These are phyloP conservation scores for Clamator glandarius DNA, from an alignment of 2,797 vertebrate genomes.

Conservation along the genomic window DNA sequence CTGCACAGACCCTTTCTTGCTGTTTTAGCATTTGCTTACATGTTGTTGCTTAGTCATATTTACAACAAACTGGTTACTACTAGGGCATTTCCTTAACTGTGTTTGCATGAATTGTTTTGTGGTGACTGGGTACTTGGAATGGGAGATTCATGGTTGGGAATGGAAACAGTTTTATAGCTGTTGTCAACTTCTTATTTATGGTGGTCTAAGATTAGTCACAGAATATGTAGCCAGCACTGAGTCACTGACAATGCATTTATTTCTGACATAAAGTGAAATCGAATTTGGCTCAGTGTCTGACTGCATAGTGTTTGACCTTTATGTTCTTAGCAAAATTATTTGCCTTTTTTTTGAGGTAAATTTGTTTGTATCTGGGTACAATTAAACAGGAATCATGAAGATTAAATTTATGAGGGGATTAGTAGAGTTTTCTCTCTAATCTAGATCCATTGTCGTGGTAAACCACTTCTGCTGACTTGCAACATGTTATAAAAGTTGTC, in stretches of 20 bases:
- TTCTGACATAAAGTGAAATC: slow-evolving; percentile 86
- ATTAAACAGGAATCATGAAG: slow-evolving; percentile 30
- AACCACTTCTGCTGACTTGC: not conserved
- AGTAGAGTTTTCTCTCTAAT: slow-evolving; percentile 38
- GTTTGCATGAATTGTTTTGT: slow-evolving; percentile 66
- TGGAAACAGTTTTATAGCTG: slow-evolving; percentile 79
- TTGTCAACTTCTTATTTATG: slow-evolving; percentile 83
- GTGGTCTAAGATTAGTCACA: slow-evolving; percentile 86
- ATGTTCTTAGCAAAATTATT: slow-evolving; percentile 67
- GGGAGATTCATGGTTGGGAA: slow-evolving; percentile 68
- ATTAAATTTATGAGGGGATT: slow-evolving; percentile 61
- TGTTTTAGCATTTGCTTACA: not conserved
- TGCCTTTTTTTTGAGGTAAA: slow-evolving; percentile 43
- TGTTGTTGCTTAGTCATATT: slow-evolving; percentile 36
- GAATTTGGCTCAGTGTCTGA: slow-evolving; percentile 82
- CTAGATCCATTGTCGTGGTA: slow-evolving; percentile 12
- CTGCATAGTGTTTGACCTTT: slow-evolving; percentile 70
- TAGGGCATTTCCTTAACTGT: slow-evolving; percentile 38
- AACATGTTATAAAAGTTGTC: not conserved
- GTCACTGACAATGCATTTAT: slow-evolving; percentile 86
- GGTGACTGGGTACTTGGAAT: slow-evolving; percentile 54
- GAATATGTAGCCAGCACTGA: slow-evolving; percentile 83
- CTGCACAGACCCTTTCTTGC: not conserved
- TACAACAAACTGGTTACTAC: slow-evolving; percentile 43
- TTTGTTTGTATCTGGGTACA: slow-evolving; percentile 39